Evolutionary conservation across 2,888 invertebrate species (phyloP).

Genomic region (Bugula neritina): DNA sequence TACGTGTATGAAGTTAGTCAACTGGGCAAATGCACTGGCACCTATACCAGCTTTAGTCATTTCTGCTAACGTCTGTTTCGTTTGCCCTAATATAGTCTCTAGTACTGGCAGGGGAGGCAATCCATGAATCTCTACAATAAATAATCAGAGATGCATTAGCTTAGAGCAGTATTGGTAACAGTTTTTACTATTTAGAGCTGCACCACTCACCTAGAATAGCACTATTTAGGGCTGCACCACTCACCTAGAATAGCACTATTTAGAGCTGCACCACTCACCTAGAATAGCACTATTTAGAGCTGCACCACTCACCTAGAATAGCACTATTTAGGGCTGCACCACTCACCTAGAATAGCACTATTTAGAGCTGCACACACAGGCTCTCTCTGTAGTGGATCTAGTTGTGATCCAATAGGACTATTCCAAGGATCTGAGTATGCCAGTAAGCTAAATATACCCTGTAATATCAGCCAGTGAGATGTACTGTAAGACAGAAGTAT

Average conservation of each 20-base stretch:
- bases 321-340: too few species aligned
- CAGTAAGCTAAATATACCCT: slow-evolving; percentile 95
- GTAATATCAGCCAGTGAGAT: too few species aligned
- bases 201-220: too few species aligned
- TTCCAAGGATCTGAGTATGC: slow-evolving; percentile 97
- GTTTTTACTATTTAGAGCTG: too few species aligned
- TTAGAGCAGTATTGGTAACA: too few species aligned
- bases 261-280: too few species aligned
- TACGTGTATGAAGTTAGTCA: slow-evolving; percentile 59
- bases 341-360: slow-evolving; percentile 90
- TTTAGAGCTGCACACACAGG: slow-evolving; percentile 91
- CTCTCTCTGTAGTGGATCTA: slow-evolving; percentile 89
- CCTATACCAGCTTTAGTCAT: slow-evolving; percentile 86
- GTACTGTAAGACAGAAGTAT: too few species aligned
- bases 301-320: too few species aligned
- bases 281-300: too few species aligned
- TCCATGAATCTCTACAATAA: slow-evolving; percentile 73
- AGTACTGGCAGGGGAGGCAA: slow-evolving; percentile 84
- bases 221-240: too few species aligned
- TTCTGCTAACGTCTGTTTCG: slow-evolving; percentile 76
- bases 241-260: too few species aligned
- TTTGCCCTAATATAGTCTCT: slow-evolving; percentile 85
- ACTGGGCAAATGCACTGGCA: slow-evolving; percentile 88
- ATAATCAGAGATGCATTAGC: too few species aligned
- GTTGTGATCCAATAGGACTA: slow-evolving; percentile 91